phyloP scores from a whole-genome alignment of 2,888 invertebrate species.

The Rhogogaster chlorosoma region DNA sequence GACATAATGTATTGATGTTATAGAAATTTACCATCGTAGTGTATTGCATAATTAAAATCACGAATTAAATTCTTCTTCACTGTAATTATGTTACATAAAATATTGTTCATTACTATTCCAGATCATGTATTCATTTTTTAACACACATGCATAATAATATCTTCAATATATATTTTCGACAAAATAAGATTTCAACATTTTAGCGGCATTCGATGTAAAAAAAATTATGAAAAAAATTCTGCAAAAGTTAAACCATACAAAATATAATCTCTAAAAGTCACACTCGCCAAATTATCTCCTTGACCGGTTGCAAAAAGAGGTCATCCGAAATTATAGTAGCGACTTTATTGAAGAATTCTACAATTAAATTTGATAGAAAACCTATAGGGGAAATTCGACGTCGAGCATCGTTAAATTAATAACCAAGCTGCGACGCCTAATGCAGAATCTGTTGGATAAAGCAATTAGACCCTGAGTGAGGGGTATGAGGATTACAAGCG shows the following conservation, averaged over 20 bases:
- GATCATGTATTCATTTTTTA: background rate
- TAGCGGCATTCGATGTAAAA: background rate
- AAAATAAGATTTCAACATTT: background rate
- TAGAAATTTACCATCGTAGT: background rate
- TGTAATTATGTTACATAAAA: background rate
- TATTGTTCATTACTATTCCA: background rate
- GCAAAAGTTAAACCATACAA: background rate
- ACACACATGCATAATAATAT: no score
- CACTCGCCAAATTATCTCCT: background rate
- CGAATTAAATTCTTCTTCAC: background rate
- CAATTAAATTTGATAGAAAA: background rate
- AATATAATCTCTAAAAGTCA: no score
- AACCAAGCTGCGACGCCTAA: background rate
- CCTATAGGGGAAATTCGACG: background rate
- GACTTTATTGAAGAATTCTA: background rate
- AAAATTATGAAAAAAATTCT: background rate
- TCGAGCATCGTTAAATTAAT: background rate
- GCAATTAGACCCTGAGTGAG: background rate
- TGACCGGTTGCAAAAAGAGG: conserved; percentile 4
- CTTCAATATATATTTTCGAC: no score
- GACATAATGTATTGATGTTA: background rate
- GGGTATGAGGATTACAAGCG: background rate
- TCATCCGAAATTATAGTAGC: background rate
- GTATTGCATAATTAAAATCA: background rate
- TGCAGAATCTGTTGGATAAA: background rate